A percentile compares a stretch with the other conserved stretches of the same genome.
These are phyloP conservation scores for Orchestes rusci DNA, from an alignment of 2,888 invertebrate genomes.

Conservation along the genomic window DNA sequence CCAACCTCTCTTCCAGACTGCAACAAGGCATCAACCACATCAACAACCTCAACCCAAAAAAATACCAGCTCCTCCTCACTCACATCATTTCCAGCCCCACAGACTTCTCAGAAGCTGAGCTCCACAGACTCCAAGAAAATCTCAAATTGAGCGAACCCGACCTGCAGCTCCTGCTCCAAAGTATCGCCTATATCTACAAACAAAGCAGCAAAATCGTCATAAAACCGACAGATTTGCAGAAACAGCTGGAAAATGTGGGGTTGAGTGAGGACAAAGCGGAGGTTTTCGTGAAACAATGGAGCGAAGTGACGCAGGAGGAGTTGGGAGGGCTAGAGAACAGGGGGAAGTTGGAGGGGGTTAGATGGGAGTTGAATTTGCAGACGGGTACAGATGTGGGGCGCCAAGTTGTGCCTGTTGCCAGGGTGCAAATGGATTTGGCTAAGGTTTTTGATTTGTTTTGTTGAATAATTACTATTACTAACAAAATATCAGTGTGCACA, in stretches of 20 bases:
- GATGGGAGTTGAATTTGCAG: slow-evolving; percentile 52
- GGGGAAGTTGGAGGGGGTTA: slow-evolving; percentile 47
- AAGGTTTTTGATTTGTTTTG: slow-evolving; percentile 8
- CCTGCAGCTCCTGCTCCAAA: slow-evolving; percentile 33
- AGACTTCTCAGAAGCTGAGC: slow-evolving; percentile 33
- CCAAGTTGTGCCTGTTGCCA: slow-evolving; percentile 45
- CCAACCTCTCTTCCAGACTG: no score
- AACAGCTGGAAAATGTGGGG: slow-evolving; percentile 46
- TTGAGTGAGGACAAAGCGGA: slow-evolving; percentile 49
- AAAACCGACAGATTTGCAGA: slow-evolving; percentile 49
- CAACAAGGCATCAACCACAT: slow-evolving; percentile 34
- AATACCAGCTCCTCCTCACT: slow-evolving; percentile 33
- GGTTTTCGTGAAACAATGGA: slow-evolving; percentile 50
- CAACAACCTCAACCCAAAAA: slow-evolving; percentile 32
- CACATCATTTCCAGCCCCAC: slow-evolving; percentile 30
- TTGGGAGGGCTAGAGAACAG: slow-evolving; percentile 45
- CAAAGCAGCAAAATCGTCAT: slow-evolving; percentile 48
- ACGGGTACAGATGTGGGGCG: slow-evolving; percentile 46
- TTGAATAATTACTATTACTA: neutral
- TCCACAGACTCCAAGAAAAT: slow-evolving; percentile 32
- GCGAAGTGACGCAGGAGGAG: slow-evolving; percentile 47
- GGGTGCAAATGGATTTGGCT: slow-evolving; percentile 44
- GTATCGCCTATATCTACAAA: slow-evolving; percentile 43
- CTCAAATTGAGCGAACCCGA: slow-evolving; percentile 30
- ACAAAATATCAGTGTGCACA: no score